Evolutionary conservation across 1,140 invertebrate species (phyloP), one percentile per base, ranked within the genome.

Genomic region (Drosophila ananassae): DNA sequence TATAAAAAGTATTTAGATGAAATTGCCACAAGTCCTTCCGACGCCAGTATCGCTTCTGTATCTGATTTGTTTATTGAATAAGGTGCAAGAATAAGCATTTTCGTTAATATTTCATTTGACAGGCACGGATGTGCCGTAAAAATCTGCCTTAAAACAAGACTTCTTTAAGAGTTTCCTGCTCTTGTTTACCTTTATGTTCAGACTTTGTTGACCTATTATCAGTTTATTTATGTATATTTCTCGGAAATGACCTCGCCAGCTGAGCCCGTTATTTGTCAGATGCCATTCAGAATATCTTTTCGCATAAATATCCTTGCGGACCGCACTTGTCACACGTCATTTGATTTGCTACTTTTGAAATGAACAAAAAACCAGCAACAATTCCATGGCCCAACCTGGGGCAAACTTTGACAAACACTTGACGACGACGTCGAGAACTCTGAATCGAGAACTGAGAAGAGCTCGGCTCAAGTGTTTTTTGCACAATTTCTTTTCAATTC

Each of bases 401-500:
- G 81, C 81, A 80, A 83, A 85, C 82, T 84, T 84, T 84, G 81
- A 77, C 73, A 84, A 84, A 87, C 81, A 84, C 81, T 84, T 85
- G 82, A 83, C 47, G 30, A 59, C 32, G 54, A 71, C 28, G 73
- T 75, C 10, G 59, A 52, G 56, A 50, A 68, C 58, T 47, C 44
- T 24, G 44, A 76, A 55, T 69, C 67, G 58, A 63, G 52, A 73
- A 74, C 72, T 57, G 69, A 64, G 58, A 63, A 73, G 67, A 69
- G 72, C 64, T 28, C 37, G 69, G 81, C 73, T 81, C 81, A 85
- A 85, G 81, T 85, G 81, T 87, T 87, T 85, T 85, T 82, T 85
- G 83, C 82, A 85, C 82, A 85, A 87, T 87, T 85, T 85, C 82
- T 82, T 85, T 85, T 85, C 82, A 85, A 85, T 87, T 87, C 74